Percentiles rank a stretch among this genome's conserved stretches.
phyloP scores from a whole-genome alignment of 2,797 vertebrate genomes.

The Podargus strigoides region DNA sequence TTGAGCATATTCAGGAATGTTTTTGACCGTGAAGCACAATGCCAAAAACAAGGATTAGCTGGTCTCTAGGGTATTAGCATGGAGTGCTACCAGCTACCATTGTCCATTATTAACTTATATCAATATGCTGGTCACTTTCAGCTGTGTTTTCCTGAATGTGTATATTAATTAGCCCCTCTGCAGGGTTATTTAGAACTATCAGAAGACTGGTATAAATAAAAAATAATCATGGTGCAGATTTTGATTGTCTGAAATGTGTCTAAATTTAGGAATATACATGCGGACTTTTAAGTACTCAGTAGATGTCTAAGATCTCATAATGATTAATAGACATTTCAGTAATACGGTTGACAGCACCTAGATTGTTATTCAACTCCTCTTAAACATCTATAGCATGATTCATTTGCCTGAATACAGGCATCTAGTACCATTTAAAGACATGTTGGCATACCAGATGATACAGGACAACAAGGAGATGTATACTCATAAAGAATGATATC shows the following conservation, averaged over 20 bases:
- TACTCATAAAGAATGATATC: neutral
- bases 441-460: neutral
- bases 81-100: neutral
- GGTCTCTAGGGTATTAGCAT: neutral
- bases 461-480: neutral
- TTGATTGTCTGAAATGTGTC: neutral
- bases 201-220: neutral
- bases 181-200: neutral
- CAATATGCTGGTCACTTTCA: neutral
- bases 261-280: neutral
- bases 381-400: neutral
- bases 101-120: neutral
- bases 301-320: neutral
- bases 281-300: neutral
- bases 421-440: neutral
- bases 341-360: accelerated
- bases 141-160: neutral
- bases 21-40: neutral
- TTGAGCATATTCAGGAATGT: neutral
- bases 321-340: neutral
- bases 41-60: neutral
- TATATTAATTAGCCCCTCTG: neutral
- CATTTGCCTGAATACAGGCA: neutral
- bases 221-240: neutral
- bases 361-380: neutral